These are phyloP conservation scores for Cichladusa arquata DNA, from an alignment of 2,113 vertebrate genomes.

Conservation along the genomic window DNA sequence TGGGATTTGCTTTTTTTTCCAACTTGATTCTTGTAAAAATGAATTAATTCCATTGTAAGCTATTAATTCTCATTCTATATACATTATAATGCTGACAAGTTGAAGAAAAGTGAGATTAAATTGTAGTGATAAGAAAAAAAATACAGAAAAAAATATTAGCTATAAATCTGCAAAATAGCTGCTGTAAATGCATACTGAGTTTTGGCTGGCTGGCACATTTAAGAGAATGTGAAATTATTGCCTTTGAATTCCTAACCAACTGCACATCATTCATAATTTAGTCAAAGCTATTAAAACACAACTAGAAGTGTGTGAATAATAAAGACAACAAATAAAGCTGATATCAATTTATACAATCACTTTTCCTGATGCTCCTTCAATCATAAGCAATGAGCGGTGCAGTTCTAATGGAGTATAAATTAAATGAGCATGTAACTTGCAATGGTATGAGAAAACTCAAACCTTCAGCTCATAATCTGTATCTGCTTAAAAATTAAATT, in stretches of 20 bases:
- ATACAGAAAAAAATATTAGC: neutral
- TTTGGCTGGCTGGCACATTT: neutral
- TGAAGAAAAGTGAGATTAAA: neutral
- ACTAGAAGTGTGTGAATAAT: neutral
- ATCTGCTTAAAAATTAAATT: neutral
- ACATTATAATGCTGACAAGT: neutral
- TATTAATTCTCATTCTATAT: neutral
- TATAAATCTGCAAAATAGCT: conserved; percentile 32
- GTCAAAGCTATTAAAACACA: neutral
- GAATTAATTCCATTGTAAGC: neutral
- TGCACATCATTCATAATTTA: conserved; percentile 30
- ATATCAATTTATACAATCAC: neutral
- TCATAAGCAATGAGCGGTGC: neutral
- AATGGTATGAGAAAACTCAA: neutral
- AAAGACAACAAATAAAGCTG: conserved; percentile 28
- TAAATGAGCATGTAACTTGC: neutral
- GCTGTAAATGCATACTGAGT: neutral
- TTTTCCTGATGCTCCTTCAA: neutral
- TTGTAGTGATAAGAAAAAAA: conserved; percentile 16
- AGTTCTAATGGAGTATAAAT: neutral
- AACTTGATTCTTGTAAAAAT: neutral
- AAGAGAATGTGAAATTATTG: neutral
- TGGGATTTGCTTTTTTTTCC: neutral
- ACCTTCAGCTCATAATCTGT: neutral
- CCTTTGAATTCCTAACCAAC: conserved; percentile 22